Evolutionary conservation across 2,888 invertebrate species (phyloP).

Genomic region (Drosophila picticornis): DNA sequence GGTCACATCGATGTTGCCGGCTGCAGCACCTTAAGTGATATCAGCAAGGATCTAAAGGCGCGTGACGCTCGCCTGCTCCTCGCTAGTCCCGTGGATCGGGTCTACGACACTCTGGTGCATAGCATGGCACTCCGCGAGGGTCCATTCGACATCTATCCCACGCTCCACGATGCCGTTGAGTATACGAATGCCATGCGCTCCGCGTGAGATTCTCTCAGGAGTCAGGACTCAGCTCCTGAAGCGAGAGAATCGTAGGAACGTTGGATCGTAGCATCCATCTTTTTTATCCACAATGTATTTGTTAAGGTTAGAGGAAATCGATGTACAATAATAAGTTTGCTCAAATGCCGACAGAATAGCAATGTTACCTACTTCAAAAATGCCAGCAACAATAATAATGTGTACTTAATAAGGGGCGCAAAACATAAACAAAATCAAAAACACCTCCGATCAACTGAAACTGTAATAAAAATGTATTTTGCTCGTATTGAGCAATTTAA

Average conservation of each 20-base stretch:
- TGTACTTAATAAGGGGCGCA: slow-evolving; percentile 63
- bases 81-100: slow-evolving; percentile 86
- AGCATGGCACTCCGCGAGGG: slow-evolving; percentile 84
- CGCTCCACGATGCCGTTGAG: slow-evolving; percentile 88
- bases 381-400: slow-evolving; percentile 44
- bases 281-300: slow-evolving; percentile 41
- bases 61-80: slow-evolving; percentile 87
- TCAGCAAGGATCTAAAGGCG: slow-evolving; percentile 86
- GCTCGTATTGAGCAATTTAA: slow-evolving; percentile 49
- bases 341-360: slow-evolving; percentile 52
- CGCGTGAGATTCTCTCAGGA: slow-evolving; percentile 66
- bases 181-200: slow-evolving; percentile 84
- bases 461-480: slow-evolving; percentile 37
- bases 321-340: slow-evolving; percentile 50
- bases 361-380: slow-evolving; percentile 42
- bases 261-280: slow-evolving; percentile 41
- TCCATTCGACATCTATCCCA: slow-evolving; percentile 87
- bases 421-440: slow-evolving; percentile 33
- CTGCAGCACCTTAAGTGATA: slow-evolving; percentile 86
- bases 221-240: slow-evolving; percentile 2
- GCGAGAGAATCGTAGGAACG: not conserved
- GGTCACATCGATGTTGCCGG: slow-evolving; percentile 89
- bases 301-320: slow-evolving; percentile 46
- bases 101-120: slow-evolving; percentile 83
- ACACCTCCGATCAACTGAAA: slow-evolving; percentile 44